A percentile compares a stretch with the other conserved stretches of the same genome.
Conservation (phyloP, 2,888 invertebrate species). For the Pammene aurita region DNA sequence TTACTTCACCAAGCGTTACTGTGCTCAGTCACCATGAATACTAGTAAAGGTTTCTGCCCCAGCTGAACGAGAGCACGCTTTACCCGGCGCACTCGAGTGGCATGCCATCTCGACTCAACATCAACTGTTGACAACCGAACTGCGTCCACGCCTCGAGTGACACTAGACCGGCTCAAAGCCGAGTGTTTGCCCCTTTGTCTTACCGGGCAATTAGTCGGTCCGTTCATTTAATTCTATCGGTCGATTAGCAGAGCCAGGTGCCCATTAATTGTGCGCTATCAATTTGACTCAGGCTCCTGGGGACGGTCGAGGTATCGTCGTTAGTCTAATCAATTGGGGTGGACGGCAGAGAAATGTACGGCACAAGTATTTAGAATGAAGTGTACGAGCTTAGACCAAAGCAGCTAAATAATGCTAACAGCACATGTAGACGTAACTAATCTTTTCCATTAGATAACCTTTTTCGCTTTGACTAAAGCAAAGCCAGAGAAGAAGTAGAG, state of each 20-base stretch:
- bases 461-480: not conserved
- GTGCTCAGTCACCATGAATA: not conserved
- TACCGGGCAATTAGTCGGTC: constrained; percentile 81
- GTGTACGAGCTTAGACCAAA: not conserved
- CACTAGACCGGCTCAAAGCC: constrained; percentile 80
- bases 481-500: too few relatives aligned
- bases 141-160: constrained; percentile 74
- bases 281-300: constrained; percentile 68
- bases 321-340: not conserved
- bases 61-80: constrained; percentile 25
- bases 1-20: not conserved
- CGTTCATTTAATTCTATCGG: constrained; percentile 83
- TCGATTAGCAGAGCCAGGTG: constrained; percentile 80
- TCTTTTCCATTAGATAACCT: too few relatives aligned
- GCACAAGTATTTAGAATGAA: not conserved
- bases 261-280: constrained; percentile 77
- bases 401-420: not conserved
- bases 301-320: constrained; percentile 53
- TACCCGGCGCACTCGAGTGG: constrained; percentile 28
- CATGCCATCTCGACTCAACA: constrained; percentile 51
- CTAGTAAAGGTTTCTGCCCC: not conserved
- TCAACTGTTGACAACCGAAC: constrained; percentile 55
- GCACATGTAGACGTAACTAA: too few relatives aligned
- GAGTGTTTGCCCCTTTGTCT: constrained; percentile 83
- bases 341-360: constrained; percentile 1